Percentiles rank a stretch among this genome's conserved stretches.
Conservation (phyloP, 1,140 invertebrate species). For the Latrodectus geometricus region DNA sequence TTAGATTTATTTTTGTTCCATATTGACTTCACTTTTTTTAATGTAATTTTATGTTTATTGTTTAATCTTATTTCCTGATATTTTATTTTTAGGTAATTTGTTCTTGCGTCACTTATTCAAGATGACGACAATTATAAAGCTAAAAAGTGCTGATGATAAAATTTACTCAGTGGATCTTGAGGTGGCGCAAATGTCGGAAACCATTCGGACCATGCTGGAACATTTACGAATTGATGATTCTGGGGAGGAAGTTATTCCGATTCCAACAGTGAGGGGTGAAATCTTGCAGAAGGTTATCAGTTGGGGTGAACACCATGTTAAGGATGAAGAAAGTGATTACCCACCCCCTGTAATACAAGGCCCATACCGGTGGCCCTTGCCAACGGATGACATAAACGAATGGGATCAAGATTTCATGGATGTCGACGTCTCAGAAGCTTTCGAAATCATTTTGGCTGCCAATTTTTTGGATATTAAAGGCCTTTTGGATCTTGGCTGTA, state of each 20-base stretch:
- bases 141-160: neutral
- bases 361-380: neutral
- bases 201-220: neutral
- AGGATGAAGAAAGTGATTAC: neutral
- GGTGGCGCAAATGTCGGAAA: neutral
- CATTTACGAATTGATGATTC: neutral
- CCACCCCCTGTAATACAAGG: neutral
- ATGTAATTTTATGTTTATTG: too few relatives aligned
- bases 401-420: neutral
- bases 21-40: too few relatives aligned
- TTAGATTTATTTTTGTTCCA: too few relatives aligned
- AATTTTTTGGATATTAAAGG: neutral
- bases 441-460: too few relatives aligned
- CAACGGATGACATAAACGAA: neutral
- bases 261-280: neutral
- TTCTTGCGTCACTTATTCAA: too few relatives aligned
- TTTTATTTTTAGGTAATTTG: too few relatives aligned
- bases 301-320: neutral
- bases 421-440: neutral
- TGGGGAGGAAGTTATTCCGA: neutral
- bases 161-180: neutral
- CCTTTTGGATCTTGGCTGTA: constrained; percentile 56
- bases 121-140: neutral
- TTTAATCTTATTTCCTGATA: too few relatives aligned
- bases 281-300: neutral